Conservation (phyloP, 92 coral and sea anemone species). For the Galaxea fascicularis region DNA sequence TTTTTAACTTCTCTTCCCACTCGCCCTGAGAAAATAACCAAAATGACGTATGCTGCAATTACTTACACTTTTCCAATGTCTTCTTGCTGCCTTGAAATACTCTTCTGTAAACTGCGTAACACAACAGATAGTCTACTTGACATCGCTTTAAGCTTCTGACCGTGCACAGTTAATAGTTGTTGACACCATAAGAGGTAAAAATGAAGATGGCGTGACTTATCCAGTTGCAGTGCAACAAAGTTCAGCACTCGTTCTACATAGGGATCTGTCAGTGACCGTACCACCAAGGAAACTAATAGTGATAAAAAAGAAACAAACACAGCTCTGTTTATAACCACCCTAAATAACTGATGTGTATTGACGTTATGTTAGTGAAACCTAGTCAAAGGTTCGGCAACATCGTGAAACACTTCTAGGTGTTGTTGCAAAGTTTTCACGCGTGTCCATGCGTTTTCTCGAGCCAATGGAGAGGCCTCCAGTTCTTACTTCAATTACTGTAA, state of each 20-base stretch:
- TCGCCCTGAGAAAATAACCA: no score
- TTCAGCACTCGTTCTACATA: conserved; percentile 86
- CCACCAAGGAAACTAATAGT: conserved; percentile 79
- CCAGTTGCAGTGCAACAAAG: conserved; percentile 89
- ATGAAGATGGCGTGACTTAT: conserved; percentile 84
- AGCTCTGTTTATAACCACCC: no score
- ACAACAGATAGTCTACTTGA: conserved; percentile 77
- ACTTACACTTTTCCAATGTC: conserved; percentile 93
- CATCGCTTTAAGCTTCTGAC: conserved; percentile 79
- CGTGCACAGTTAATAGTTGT: conserved; percentile 85
- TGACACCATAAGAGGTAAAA: conserved; percentile 94
- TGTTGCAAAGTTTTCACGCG: no score
- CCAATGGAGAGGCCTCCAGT: no score
- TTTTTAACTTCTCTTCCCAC: no score
- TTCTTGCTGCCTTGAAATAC: conserved; percentile 85
- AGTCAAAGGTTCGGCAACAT: no score
- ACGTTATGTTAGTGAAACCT: no score
- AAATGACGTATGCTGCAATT: neutral
- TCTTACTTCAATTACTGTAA: no score
- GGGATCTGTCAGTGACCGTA: conserved; percentile 76
- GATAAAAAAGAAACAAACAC: neutral
- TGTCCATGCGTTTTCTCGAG: no score
- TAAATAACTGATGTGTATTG: no score
- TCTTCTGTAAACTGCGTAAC: conserved; percentile 88
- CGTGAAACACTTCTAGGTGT: no score